phyloP scores from a whole-genome alignment of 2,113 vertebrate species.

The Apodemus speciosus region DNA sequence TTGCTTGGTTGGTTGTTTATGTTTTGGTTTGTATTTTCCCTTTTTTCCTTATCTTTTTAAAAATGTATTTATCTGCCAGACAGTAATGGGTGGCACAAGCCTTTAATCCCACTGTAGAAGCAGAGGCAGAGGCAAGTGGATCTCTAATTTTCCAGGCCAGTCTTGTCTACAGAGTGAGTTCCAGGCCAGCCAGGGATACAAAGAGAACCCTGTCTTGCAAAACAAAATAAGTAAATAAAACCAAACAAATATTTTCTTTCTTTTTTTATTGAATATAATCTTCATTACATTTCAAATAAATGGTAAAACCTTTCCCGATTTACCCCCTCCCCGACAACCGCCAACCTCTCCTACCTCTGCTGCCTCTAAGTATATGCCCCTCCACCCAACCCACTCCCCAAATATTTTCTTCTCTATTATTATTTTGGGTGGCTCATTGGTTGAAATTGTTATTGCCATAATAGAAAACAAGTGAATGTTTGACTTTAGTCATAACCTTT shows the following conservation, averaged over 20 bases:
- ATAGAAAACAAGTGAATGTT: neutral
- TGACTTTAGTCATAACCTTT: neutral
- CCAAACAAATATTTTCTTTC: too few species aligned
- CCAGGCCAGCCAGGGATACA: neutral
- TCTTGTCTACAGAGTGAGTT: neutral
- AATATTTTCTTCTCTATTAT: neutral
- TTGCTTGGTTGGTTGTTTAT: neutral
- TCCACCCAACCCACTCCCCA: too few species aligned
- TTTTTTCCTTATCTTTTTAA: neutral
- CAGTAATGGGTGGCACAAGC: neutral
- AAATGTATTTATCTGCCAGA: neutral
- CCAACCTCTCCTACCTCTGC: too few species aligned
- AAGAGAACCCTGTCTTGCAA: neutral
- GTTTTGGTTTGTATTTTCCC: neutral
- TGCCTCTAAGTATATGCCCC: too few species aligned
- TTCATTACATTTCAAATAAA: too few species aligned
- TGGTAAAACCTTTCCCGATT: too few species aligned
- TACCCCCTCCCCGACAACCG: too few species aligned
- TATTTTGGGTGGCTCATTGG: neutral
- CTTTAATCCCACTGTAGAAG: neutral
- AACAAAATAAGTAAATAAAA: neutral
- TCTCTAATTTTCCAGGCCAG: neutral
- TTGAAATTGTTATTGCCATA: neutral
- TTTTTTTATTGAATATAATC: too few species aligned
- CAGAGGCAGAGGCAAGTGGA: neutral